Percentiles rank a stretch among this genome's conserved stretches.
These are phyloP conservation scores for Periparus ater DNA, from an alignment of 2,797 vertebrate genomes.

Conservation along the genomic window DNA sequence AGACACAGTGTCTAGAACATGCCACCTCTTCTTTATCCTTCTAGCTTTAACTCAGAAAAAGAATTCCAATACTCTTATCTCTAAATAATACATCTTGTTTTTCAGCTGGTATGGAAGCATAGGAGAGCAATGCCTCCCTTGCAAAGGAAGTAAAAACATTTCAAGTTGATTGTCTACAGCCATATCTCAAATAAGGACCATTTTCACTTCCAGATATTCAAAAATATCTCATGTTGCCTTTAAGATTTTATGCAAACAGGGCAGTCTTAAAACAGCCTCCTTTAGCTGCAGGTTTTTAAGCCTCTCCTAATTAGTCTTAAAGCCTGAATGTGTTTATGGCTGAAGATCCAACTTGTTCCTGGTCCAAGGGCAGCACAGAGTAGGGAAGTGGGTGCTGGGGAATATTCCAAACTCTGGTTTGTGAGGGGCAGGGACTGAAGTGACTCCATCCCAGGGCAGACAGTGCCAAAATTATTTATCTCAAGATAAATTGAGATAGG, in stretches of 20 bases:
- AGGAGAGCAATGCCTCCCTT: neutral
- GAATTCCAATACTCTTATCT: neutral
- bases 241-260: neutral
- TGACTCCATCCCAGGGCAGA: neutral
- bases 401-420: neutral
- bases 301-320: neutral
- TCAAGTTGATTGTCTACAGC: neutral
- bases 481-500: neutral
- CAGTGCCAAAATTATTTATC: neutral
- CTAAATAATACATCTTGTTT: neutral
- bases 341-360: neutral
- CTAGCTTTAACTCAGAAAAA: neutral
- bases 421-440: neutral
- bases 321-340: neutral
- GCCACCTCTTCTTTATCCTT: neutral
- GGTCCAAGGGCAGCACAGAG: neutral
- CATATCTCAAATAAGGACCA: neutral
- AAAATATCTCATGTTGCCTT: neutral
- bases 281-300: neutral
- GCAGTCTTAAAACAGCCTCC: neutral
- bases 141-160: neutral
- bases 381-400: neutral
- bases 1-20: neutral
- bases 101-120: neutral
- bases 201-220: neutral